Evolutionary conservation across 2,113 vertebrate genomes (phyloP).

Genomic region (Geothlypis trichas): DNA sequence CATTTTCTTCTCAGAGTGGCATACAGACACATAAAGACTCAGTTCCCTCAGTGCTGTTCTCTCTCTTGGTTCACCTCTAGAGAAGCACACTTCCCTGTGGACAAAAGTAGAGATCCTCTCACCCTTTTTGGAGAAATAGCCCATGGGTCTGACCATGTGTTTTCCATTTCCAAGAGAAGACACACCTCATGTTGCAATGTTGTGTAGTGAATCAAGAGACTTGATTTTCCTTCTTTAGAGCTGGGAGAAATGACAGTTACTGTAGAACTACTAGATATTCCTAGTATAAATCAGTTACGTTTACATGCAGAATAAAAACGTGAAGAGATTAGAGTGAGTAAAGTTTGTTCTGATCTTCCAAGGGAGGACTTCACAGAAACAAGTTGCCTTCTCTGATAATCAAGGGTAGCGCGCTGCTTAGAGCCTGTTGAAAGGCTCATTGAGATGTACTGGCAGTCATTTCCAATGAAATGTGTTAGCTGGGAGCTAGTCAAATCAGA

Average conservation of each 20-base stretch:
- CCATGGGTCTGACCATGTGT: not conserved
- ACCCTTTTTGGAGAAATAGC: not conserved
- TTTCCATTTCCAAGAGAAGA: not conserved
- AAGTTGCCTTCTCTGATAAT: not conserved
- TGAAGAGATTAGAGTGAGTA: not conserved
- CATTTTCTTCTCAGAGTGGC: not conserved
- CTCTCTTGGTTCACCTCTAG: not conserved
- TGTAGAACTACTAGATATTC: not conserved
- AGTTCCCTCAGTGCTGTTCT: not conserved
- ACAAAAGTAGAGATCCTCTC: not conserved
- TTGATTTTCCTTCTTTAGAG: not conserved
- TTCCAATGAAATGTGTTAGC: not conserved
- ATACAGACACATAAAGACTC: not conserved
- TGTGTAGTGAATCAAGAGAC: not conserved
- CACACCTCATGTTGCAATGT: accelerated
- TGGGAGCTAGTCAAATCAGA: not conserved
- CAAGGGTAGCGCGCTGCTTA: not conserved
- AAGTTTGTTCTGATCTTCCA: not conserved
- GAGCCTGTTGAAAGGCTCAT: not conserved
- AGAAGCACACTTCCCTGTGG: not conserved
- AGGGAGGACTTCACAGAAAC: not conserved
- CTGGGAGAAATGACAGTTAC: not conserved
- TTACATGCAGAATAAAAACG: not conserved
- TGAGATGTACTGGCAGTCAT: not conserved
- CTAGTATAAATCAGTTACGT: not conserved